A percentile compares a stretch with the other conserved stretches of the same genome.
These are phyloP conservation scores for Platanista minor DNA, from an alignment of 2,113 vertebrate species.

Conservation along the genomic window DNA sequence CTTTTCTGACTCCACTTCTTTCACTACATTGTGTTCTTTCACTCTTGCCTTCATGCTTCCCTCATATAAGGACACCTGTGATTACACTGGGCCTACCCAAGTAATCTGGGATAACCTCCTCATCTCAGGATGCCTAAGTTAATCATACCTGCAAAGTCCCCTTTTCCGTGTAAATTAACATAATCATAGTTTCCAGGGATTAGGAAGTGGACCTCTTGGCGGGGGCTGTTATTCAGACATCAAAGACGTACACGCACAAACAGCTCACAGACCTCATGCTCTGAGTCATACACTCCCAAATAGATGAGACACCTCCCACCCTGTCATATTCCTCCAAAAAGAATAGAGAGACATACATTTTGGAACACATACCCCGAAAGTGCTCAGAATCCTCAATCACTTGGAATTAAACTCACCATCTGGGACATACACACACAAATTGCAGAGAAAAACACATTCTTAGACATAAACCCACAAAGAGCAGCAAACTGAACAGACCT, in stretches of 20 bases:
- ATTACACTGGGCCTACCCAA: not conserved
- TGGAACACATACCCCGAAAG: not conserved
- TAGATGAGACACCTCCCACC: not conserved
- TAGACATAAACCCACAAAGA: not conserved
- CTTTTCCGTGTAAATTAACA: not conserved
- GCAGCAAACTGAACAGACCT: not conserved
- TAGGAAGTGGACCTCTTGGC: not conserved
- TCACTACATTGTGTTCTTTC: not conserved
- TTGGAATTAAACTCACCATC: not conserved
- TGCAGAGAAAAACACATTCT: constrained; percentile 1
- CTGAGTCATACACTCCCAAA: not conserved
- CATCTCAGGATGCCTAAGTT: not conserved
- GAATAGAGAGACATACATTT: not conserved
- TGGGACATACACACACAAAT: not conserved
- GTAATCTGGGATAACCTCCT: not conserved
- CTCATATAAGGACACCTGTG: not conserved
- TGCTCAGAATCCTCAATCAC: not conserved
- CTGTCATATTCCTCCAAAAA: not conserved
- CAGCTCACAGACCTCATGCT: not conserved
- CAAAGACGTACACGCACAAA: not conserved
- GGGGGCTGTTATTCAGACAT: not conserved
- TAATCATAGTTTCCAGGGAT: not conserved
- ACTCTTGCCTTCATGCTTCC: not conserved
- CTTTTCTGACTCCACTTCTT: not conserved
- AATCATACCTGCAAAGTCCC: not conserved